phyloP scores from a whole-genome alignment of 2,113 vertebrate species.

The Australoheros scitulus region DNA sequence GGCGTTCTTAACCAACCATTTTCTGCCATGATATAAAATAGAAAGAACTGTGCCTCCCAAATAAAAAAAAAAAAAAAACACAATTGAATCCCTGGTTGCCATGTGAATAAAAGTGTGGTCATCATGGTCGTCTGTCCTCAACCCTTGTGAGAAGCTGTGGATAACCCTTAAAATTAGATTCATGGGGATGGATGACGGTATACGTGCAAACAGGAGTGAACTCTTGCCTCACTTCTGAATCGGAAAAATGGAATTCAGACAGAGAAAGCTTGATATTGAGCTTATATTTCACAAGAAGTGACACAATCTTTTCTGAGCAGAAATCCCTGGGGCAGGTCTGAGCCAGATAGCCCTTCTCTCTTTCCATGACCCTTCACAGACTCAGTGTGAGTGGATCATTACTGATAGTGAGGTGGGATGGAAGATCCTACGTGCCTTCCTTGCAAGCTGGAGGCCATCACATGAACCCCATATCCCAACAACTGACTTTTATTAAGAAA shows the following conservation, averaged over 20 bases:
- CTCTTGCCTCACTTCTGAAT: neutral
- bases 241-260: conserved; percentile 19
- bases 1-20: neutral
- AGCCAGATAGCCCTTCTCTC: conserved; percentile 20
- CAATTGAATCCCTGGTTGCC: neutral
- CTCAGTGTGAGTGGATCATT: conserved; percentile 11
- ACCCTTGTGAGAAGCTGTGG: neutral
- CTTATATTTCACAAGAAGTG: conserved; percentile 10
- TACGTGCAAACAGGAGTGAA: neutral
- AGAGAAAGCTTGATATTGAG: neutral
- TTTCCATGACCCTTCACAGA: neutral
- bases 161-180: neutral
- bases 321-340: conserved; percentile 2
- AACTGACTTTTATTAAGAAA: neutral
- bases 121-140: neutral
- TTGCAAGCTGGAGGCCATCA: neutral
- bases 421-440: neutral
- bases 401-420: conserved; percentile 6
- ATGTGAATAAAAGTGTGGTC: neutral
- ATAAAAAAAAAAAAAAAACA: neutral
- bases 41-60: neutral
- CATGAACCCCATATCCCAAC: neutral
- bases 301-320: conserved; percentile 13
- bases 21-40: neutral
- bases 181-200: neutral